These are phyloP conservation scores for Morpho achilles DNA, from an alignment of 2,888 invertebrate species.

Conservation along the genomic window DNA sequence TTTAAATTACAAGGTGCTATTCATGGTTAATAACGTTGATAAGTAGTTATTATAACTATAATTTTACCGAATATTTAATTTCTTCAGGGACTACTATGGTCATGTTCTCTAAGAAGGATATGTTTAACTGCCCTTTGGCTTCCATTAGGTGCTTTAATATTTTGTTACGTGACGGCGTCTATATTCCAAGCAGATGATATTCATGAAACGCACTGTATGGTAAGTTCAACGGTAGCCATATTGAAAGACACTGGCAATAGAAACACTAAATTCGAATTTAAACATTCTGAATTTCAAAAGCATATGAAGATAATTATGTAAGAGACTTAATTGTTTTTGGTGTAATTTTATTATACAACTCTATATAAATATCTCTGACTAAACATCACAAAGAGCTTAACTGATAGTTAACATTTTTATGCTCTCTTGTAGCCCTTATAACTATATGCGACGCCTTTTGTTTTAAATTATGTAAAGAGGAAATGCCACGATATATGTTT, in stretches of 20 bases:
- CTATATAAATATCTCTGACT: too few relatives aligned
- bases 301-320: too few relatives aligned
- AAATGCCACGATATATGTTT: background rate
- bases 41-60: constrained; percentile 23
- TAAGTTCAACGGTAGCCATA: constrained; percentile 70
- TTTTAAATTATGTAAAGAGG: too few relatives aligned
- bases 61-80: constrained; percentile 16
- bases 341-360: too few relatives aligned
- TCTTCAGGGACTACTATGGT: constrained; percentile 81
- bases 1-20: constrained; percentile 61
- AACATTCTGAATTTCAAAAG: too few relatives aligned
- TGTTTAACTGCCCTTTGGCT: constrained; percentile 91
- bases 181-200: constrained; percentile 96
- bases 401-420: too few relatives aligned
- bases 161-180: constrained; percentile 93
- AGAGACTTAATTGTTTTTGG: too few relatives aligned
- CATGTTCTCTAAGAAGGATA: constrained; percentile 87
- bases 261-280: background rate
- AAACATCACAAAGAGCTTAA: too few relatives aligned
- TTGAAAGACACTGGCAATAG: background rate
- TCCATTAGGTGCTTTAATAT: constrained; percentile 90
- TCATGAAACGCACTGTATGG: constrained; percentile 96
- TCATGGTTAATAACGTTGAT: constrained; percentile 6
- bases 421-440: too few relatives aligned
- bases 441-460: too few relatives aligned